Percentiles rank a stretch among this genome's conserved stretches.
Evolutionary conservation across 2,113 vertebrate genomes (phyloP).

Genomic region (Percina caprodes): DNA sequence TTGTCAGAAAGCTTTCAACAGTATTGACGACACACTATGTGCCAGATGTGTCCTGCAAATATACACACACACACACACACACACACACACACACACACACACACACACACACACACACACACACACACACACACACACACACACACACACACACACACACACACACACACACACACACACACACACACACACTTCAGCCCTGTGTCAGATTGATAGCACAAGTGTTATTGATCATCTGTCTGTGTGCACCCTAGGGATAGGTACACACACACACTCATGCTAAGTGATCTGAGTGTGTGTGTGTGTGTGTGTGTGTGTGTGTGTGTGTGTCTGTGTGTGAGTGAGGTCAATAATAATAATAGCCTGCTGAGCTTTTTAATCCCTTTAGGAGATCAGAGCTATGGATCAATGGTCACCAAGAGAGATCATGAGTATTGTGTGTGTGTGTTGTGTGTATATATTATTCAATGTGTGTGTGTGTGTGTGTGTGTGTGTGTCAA

Average conservation of each 20-base stretch:
- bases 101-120: no score
- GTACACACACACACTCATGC: conserved; percentile 11
- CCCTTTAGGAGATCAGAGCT: conserved; percentile 12
- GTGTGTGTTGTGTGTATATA: no score
- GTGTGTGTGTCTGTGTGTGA: conserved; percentile 38
- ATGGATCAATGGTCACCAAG: conserved; percentile 11
- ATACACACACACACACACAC: not conserved
- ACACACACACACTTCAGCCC: conserved; percentile 3
- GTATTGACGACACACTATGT: conserved; percentile 55
- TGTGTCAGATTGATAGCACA: conserved; percentile 35
- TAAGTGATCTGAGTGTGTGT: conserved; percentile 36
- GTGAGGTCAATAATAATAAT: conserved; percentile 10
- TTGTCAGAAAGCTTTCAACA: conserved; percentile 52
- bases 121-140: no score
- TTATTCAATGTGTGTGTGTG: no score
- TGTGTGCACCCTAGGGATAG: conserved; percentile 7
- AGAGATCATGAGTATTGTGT: not conserved
- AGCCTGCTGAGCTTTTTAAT: conserved; percentile 33
- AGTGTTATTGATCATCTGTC: conserved; percentile 51
- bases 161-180: not conserved
- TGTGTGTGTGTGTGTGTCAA: not conserved
- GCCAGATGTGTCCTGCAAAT: conserved; percentile 51
- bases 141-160: not conserved
- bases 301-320: conserved; percentile 14
- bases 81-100: no score